Conservation (phyloP, 2,113 vertebrate genomes). For the Zosterops japonicus region DNA sequence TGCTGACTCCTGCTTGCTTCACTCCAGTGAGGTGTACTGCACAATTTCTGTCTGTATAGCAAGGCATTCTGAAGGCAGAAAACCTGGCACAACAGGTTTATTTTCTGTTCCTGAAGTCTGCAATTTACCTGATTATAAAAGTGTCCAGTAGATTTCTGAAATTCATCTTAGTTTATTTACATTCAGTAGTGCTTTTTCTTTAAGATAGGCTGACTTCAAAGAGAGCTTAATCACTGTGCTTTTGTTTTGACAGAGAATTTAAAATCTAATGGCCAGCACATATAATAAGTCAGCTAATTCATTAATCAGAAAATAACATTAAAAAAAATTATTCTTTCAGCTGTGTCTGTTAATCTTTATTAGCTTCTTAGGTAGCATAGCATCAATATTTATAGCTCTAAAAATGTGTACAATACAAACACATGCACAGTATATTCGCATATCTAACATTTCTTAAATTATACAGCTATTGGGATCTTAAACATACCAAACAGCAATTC, state of each 20-base stretch:
- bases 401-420: background rate
- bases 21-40: background rate
- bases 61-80: background rate
- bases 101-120: background rate
- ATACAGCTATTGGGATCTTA: background rate
- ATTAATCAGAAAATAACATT: background rate
- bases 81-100: background rate
- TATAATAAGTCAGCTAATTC: background rate
- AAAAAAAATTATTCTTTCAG: background rate
- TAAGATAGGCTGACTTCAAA: background rate
- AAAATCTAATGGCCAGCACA: background rate
- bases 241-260: background rate
- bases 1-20: background rate
- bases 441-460: background rate
- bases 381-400: background rate
- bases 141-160: background rate
- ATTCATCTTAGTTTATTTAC: background rate
- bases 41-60: background rate
- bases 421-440: background rate
- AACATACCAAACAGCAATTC: background rate
- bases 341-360: background rate
- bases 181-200: background rate
- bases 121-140: background rate
- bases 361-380: background rate
- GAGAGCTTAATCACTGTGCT: background rate